These are phyloP conservation scores for Eufriesea mexicana DNA, from an alignment of 1,140 invertebrate genomes.

Conservation along the genomic window DNA sequence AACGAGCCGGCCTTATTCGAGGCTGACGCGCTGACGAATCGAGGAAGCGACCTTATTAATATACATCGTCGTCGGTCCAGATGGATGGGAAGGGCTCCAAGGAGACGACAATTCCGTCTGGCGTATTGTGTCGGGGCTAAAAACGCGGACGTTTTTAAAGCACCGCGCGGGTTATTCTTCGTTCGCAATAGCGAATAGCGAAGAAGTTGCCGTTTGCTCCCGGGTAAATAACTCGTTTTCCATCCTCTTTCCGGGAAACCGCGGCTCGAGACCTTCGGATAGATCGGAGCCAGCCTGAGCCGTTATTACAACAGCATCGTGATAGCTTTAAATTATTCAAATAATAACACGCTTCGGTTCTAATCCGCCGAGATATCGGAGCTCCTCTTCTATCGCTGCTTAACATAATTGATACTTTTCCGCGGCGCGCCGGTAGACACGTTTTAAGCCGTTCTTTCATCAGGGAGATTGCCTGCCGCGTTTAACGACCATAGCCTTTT, in stretches of 20 bases:
- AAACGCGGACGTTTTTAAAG: neutral
- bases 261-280: neutral
- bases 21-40: slow-evolving; percentile 7
- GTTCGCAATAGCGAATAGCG: neutral
- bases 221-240: slow-evolving; percentile 21
- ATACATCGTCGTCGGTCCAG: slow-evolving; percentile 5
- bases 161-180: neutral
- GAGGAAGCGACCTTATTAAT: slow-evolving; percentile 37
- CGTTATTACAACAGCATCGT: neutral
- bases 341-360: slow-evolving; percentile 19
- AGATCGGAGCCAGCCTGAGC: neutral
- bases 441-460: slow-evolving; percentile 12
- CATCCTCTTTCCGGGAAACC: slow-evolving; percentile 25
- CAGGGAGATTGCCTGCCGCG: neutral
- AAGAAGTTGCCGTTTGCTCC: neutral
- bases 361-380: slow-evolving; percentile 21
- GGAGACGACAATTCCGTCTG: slow-evolving; percentile 34
- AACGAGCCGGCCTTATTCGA: neutral
- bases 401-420: slow-evolving; percentile 38
- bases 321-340: slow-evolving; percentile 26
- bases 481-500: neutral
- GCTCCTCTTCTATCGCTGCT: neutral
- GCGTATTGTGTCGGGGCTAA: slow-evolving; percentile 8
- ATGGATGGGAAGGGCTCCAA: neutral
- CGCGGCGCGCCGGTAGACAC: neutral